Base-by-base conservation (phyloP, 2,797 vertebrate species). In the Neopelma chrysocephalum region DNA sequence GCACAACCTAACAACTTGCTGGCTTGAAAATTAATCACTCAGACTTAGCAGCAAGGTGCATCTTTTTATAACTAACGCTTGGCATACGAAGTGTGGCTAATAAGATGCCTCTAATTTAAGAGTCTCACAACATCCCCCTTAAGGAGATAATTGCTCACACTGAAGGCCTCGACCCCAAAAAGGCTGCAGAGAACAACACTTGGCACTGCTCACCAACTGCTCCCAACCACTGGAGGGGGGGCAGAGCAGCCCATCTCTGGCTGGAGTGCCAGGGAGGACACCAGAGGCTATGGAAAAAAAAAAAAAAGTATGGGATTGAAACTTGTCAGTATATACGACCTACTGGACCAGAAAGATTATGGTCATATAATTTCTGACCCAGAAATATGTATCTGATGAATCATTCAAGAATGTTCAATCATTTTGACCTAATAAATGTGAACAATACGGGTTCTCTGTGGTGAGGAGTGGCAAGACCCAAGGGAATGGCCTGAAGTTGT, bases 1-100 rank as follows among this genome's bases (percentile, higher is more conserved):
- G 84, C 73, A 94, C 72, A 88, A 65, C 64, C 80, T 79, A 85
- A 88, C 81, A 82, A 87, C 94, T 96, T 50, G 4, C 87, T 95
- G 91, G 65, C 83, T 95, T 89, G 71, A 83, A 97, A 97, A 97
- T 97, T 94, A 96, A 94, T 97, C 95, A 94, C 75, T 83, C 69
- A 6, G 48, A 88, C 95, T 91, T 85, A 95, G 85, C 96, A 97
- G 92, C 94, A 96, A 97, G 94, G 96, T 95, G 88, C 87, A 95
- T 79, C 85, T 95, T 93, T 94, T 87, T 93, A 91, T 87, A 94
- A 86, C 48, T n/a, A 75, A 83, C 0, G 7, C 78, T 76, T 96
- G 87, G 91, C 90, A 89, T 32, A 11, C 36, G 54, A 95, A 89
- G 85, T 89, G 76, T 94, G 75, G 91, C 86, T 91, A 87, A 96